phyloP scores from a whole-genome alignment of 2,888 invertebrate species.

The Nudaria mundana region DNA sequence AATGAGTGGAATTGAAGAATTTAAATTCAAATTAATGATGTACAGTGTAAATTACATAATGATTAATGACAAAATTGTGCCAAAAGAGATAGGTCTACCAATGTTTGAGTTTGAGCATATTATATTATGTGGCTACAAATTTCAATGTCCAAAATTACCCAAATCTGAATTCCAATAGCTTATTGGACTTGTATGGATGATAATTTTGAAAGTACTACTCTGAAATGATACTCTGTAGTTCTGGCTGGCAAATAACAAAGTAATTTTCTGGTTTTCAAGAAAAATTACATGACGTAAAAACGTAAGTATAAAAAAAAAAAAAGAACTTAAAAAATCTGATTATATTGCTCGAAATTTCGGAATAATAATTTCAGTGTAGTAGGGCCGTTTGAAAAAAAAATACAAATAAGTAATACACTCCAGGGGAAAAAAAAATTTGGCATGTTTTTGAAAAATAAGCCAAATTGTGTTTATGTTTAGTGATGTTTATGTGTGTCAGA shows the following conservation, averaged over 20 bases:
- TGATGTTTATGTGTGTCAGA: conserved; percentile 49
- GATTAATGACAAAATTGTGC: conserved; percentile 58
- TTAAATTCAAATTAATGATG: conserved; percentile 31
- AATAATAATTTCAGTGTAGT: too few species aligned
- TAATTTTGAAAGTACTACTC: conserved; percentile 17
- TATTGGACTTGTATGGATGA: conserved; percentile 30
- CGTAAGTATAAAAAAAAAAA: conserved; percentile 15
- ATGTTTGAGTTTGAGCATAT: too few species aligned
- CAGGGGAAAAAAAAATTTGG: conserved; percentile 50
- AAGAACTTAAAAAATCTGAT: conserved; percentile 21
- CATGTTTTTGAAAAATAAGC: conserved; percentile 62
- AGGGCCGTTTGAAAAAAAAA: too few species aligned
- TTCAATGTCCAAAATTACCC: conserved; percentile 11
- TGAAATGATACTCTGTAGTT: too few species aligned
- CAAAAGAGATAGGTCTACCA: conserved; percentile 49
- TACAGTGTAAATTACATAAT: conserved; percentile 44
- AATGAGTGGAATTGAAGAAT: conserved; percentile 41
- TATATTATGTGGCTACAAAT: conserved; percentile 15
- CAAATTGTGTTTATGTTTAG: conserved; percentile 61
- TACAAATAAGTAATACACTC: too few species aligned
- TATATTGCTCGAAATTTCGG: too few species aligned
- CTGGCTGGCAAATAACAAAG: too few species aligned
- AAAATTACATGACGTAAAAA: too few species aligned
- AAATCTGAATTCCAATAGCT: conserved; percentile 33
- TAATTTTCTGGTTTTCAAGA: too few species aligned